Conservation (phyloP, 2,113 vertebrate genomes). For the Marcusenius ussheri region DNA sequence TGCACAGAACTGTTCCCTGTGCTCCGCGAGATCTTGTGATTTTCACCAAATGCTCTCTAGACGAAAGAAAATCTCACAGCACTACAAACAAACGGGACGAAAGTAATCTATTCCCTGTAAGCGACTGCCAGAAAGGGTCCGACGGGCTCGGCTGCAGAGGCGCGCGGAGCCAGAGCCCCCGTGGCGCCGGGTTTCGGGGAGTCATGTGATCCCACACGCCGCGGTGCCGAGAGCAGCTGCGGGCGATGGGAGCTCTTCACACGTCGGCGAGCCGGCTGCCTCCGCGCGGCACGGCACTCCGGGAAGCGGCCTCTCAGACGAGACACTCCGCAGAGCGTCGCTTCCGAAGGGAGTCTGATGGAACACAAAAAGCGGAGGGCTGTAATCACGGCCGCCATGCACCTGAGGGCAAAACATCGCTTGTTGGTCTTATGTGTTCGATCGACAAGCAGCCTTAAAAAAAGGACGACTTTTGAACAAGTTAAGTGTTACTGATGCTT, state of each 20-base stretch:
- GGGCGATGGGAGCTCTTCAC: not conserved
- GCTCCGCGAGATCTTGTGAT: not conserved
- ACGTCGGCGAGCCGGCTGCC: not conserved
- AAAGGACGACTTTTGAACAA: not conserved
- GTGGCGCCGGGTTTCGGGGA: conserved; percentile 4
- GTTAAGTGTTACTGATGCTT: not conserved
- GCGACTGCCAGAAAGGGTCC: not conserved
- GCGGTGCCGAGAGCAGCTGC: conserved; percentile 12
- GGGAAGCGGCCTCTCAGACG: not conserved
- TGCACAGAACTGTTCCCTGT: not conserved
- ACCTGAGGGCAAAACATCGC: not conserved
- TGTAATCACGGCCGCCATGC: not conserved
- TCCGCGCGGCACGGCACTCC: not conserved
- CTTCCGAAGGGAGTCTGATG: not conserved
- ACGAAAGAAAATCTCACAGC: not conserved
- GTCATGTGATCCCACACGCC: conserved; percentile 6
- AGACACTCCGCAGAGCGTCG: not conserved
- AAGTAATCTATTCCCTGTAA: not conserved
- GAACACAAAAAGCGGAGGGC: not conserved
- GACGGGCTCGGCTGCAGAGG: not conserved
- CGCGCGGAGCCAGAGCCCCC: not conserved
- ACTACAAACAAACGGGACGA: not conserved
- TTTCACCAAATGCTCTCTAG: not conserved
- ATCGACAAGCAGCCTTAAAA: not conserved
- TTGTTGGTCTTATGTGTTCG: not conserved